These are phyloP conservation scores for Erynnis tages DNA, from an alignment of 2,888 invertebrate genomes.

Conservation along the genomic window DNA sequence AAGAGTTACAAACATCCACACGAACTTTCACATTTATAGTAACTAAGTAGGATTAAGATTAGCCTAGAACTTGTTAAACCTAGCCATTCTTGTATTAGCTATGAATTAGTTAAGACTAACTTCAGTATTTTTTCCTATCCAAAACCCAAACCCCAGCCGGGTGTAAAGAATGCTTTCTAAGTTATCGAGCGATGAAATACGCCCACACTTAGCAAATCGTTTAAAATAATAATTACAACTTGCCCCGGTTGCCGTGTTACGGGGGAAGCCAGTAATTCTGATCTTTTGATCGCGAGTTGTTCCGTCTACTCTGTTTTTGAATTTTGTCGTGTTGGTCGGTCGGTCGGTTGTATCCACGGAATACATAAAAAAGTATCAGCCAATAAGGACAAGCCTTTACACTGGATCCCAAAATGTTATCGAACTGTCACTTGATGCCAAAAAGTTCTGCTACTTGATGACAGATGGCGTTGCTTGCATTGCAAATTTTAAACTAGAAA, in stretches of 20 bases:
- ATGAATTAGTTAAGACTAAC: too few species aligned
- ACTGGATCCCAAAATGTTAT: too few species aligned
- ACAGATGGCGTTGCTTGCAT: constrained; percentile 1
- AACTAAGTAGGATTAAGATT: too few species aligned
- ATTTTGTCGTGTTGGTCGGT: not conserved
- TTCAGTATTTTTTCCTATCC: not conserved
- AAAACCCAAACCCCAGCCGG: not conserved
- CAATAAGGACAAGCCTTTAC: too few species aligned
- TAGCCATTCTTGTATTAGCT: too few species aligned
- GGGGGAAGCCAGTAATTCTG: constrained; percentile 13
- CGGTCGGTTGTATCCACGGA: too few species aligned
- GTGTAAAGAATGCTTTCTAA: not conserved
- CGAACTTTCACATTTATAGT: too few species aligned
- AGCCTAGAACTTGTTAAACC: too few species aligned
- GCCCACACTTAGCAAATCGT: constrained; percentile 28
- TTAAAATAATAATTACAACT: constrained; percentile 31
- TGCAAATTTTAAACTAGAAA: not conserved
- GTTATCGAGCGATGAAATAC: constrained; percentile 17
- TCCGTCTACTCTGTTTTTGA: not conserved
- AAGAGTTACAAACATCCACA: too few species aligned
- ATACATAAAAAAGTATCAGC: too few species aligned
- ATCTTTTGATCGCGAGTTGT: not conserved
- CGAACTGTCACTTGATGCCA: too few species aligned
- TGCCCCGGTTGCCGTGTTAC: constrained; percentile 29
- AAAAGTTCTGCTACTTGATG: not conserved